Conservation (phyloP, 2,113 vertebrate species). For the Vidua chalybeata region DNA sequence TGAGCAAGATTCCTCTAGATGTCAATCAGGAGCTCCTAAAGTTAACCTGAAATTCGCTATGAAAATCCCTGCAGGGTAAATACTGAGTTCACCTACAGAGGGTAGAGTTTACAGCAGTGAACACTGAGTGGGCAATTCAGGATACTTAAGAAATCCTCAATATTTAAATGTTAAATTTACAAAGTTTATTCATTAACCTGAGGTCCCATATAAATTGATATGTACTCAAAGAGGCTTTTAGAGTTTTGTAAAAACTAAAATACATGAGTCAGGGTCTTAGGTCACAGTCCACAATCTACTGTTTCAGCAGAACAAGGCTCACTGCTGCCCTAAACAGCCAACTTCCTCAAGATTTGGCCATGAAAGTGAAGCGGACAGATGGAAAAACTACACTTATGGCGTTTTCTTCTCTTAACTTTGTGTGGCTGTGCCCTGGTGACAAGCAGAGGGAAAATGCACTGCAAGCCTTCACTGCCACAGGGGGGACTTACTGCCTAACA, state of each 20-base stretch:
- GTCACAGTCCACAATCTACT: neutral
- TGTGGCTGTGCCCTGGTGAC: neutral
- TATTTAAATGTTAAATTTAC: neutral
- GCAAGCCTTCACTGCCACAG: neutral
- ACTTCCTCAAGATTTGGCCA: neutral
- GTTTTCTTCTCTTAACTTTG: neutral
- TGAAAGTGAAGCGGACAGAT: neutral
- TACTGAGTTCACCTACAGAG: fast-evolving
- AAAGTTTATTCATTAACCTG: neutral
- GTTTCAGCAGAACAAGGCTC: neutral
- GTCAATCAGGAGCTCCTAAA: conserved; percentile 2
- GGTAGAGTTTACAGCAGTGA: neutral
- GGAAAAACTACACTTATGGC: neutral
- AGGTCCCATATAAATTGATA: neutral
- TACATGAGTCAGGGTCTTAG: neutral
- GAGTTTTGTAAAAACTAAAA: neutral
- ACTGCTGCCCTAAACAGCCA: neutral
- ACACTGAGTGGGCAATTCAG: neutral
- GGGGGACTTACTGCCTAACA: neutral
- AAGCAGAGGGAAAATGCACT: neutral
- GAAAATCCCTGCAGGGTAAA: neutral
- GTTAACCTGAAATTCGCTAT: fast-evolving
- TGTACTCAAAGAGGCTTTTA: neutral
- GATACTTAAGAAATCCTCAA: neutral
- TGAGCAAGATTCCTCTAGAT: conserved; percentile 2